phyloP scores from a whole-genome alignment of 2,888 invertebrate genomes.

The Iphiclides podalirius region DNA sequence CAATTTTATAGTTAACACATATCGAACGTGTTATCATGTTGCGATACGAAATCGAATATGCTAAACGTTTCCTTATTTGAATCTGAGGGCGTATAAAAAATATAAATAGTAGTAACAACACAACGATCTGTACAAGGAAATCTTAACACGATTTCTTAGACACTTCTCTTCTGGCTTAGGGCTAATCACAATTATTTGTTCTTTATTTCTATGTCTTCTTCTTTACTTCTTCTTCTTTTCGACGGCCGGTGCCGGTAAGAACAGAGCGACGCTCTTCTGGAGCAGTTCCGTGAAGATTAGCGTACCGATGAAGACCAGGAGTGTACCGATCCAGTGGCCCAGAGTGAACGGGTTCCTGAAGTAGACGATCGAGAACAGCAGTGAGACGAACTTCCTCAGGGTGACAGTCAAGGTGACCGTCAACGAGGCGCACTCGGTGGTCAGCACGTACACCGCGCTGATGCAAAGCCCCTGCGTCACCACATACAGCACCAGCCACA shows the following conservation, averaged over 20 bases:
- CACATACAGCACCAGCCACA: conserved; percentile 90
- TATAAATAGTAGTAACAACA: too few species aligned
- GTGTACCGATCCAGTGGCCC: conserved; percentile 94
- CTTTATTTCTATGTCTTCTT: conserved; percentile 38
- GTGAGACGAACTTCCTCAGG: conserved; percentile 95
- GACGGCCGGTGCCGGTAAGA: conserved; percentile 46
- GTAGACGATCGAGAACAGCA: conserved; percentile 96
- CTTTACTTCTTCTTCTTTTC: conserved; percentile 57
- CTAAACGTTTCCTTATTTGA: too few species aligned
- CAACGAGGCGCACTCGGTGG: conserved; percentile 95
- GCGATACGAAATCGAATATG: too few species aligned
- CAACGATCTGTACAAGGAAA: too few species aligned
- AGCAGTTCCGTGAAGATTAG: conserved; percentile 92
- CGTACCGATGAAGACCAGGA: conserved; percentile 95
- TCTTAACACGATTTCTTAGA: too few species aligned
- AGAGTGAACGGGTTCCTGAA: conserved; percentile 96
- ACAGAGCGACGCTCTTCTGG: conserved; percentile 66
- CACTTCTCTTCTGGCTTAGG: too few species aligned
- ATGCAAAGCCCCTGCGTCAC: conserved; percentile 96
- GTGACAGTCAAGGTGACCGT: conserved; percentile 98
- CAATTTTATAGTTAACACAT: too few species aligned
- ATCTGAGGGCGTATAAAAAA: too few species aligned
- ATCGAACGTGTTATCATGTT: too few species aligned
- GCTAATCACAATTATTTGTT: not conserved
- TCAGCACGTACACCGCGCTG: conserved; percentile 95